Evolutionary conservation across 2,113 vertebrate species (phyloP).

Genomic region (Strigops habroptila): DNA sequence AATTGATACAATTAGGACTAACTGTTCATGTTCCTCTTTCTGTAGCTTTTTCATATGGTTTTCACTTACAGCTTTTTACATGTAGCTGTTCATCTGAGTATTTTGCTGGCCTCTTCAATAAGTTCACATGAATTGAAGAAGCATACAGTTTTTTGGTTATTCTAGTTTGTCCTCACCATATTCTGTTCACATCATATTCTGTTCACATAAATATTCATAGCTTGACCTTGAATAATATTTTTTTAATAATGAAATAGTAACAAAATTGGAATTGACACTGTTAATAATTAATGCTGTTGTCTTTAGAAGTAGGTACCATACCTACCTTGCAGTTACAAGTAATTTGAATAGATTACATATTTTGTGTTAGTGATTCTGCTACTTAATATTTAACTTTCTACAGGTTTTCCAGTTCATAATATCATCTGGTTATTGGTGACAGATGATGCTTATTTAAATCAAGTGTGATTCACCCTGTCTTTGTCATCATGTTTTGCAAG

Average conservation of each 20-base stretch:
- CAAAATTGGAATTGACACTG: not conserved
- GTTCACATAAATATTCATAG: not conserved
- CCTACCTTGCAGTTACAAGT: not conserved
- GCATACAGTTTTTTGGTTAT: not conserved
- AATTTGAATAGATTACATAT: not conserved
- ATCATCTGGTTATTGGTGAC: not conserved
- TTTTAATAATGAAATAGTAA: not conserved
- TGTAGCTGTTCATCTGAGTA: not conserved
- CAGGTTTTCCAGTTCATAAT: not conserved
- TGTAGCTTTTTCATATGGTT: not conserved
- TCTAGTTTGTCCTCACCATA: rapidly evolving
- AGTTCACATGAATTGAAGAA: not conserved
- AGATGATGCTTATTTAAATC: not conserved
- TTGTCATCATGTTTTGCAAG: not conserved
- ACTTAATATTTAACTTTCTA: not conserved
- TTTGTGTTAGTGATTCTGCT: not conserved
- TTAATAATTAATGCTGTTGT: not conserved
- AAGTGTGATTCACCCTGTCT: not conserved
- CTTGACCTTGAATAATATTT: not conserved
- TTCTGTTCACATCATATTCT: not conserved
- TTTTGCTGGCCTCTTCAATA: not conserved
- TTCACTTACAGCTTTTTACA: not conserved
- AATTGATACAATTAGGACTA: not conserved
- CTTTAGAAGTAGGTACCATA: not conserved
- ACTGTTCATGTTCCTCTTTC: not conserved